These are phyloP conservation scores for Holotrichia oblita DNA, from an alignment of 1,140 invertebrate genomes.

Conservation along the genomic window DNA sequence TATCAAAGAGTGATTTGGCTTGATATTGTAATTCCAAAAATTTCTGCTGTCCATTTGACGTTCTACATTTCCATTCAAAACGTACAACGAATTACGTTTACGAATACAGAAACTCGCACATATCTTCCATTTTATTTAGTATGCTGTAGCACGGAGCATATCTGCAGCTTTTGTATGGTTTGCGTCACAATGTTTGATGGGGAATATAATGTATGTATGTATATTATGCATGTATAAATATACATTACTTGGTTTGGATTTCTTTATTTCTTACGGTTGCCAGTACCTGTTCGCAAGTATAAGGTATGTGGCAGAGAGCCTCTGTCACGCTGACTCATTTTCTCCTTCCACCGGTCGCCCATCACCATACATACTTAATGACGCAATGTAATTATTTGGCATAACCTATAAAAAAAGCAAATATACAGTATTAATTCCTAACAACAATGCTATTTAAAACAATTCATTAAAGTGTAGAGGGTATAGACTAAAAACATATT, in stretches of 20 bases:
- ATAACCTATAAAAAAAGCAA: slow-evolving; percentile 71
- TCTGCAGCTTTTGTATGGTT: slow-evolving; percentile 18
- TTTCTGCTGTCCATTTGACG: background rate
- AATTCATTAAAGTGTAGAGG: no score
- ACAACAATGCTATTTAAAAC: no score
- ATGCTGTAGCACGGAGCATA: background rate
- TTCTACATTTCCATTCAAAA: background rate
- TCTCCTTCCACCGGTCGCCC: slow-evolving; percentile 54
- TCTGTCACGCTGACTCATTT: slow-evolving; percentile 59
- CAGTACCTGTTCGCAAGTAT: slow-evolving; percentile 61
- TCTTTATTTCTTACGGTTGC: slow-evolving; percentile 55
- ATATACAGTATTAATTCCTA: background rate
- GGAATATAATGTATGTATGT: slow-evolving; percentile 23
- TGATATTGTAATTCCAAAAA: background rate
- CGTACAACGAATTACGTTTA: background rate
- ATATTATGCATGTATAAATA: slow-evolving; percentile 7
- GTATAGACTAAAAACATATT: no score
- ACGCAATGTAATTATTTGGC: slow-evolving; percentile 89
- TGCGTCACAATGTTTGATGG: slow-evolving; percentile 11
- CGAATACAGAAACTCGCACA: background rate
- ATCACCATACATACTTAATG: slow-evolving; percentile 78
- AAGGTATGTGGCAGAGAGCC: slow-evolving; percentile 61
- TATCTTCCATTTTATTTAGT: slow-evolving; percentile 18
- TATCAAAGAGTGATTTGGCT: slow-evolving; percentile 6
- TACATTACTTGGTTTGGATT: slow-evolving; percentile 42